These are phyloP conservation scores for Hydrotaea cyrtoneurina DNA, from an alignment of 2,888 invertebrate species.

Conservation along the genomic window DNA sequence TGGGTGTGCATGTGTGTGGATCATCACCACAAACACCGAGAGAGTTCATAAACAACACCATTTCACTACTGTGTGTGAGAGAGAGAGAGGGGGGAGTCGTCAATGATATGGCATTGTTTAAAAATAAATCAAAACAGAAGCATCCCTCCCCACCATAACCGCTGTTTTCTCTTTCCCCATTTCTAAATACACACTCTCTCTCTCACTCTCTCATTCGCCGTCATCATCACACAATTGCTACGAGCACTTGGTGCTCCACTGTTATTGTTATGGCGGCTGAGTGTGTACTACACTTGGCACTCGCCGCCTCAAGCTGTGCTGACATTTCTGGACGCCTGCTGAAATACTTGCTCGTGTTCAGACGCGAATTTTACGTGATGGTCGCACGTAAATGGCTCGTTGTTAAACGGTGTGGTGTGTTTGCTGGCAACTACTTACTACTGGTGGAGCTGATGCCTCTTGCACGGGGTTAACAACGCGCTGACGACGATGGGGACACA, in stretches of 20 bases:
- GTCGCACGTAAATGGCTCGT: constrained; percentile 65
- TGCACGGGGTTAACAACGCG: constrained; percentile 16
- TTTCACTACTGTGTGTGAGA: not conserved
- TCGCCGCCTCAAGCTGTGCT: constrained; percentile 25
- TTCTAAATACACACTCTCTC: not conserved
- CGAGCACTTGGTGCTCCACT: not conserved
- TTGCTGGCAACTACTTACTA: constrained; percentile 40
- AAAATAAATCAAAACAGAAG: constrained; percentile 23
- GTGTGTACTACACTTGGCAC: not conserved
- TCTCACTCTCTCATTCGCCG: not conserved
- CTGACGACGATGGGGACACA: constrained; percentile 22
- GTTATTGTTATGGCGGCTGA: not conserved
- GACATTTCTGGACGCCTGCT: constrained; percentile 67
- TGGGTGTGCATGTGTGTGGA: not conserved
- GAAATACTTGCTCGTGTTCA: constrained; percentile 71
- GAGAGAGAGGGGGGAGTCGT: not conserved
- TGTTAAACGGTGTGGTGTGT: constrained; percentile 65
- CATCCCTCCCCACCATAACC: not conserved
- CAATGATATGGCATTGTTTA: constrained; percentile 16
- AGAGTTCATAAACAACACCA: constrained; percentile 12
- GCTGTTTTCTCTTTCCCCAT: not conserved
- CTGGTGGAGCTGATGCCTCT: constrained; percentile 34
- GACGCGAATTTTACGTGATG: constrained; percentile 67
- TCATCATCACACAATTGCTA: not conserved
- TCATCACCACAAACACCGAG: not conserved